Base-by-base conservation (phyloP, 2,888 invertebrate species). In the Pyrrhia umbra region DNA sequence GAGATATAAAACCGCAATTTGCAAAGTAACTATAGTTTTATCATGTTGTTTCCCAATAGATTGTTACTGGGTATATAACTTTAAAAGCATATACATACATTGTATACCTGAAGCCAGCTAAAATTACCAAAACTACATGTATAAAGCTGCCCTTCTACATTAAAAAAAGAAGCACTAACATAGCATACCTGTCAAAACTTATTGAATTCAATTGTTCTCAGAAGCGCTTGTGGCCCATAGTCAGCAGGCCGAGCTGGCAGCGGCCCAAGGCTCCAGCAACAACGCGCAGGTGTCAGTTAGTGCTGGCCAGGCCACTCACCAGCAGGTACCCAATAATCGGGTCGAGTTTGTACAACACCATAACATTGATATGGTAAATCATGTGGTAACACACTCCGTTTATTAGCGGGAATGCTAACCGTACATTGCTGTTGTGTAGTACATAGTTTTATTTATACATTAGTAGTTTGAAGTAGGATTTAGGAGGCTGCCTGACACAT, bases 291-390 rank as follows among this genome's bases (percentile, higher is more conserved):
- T 92, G 79, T 87, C 90, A 75, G 92, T 95, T 77, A 84, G 81
- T 80, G 67, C 87, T 54, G 83, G 86, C 75, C 90, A 89, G 69
- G 69, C 95, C 68, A 82, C 95, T 79, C 94, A 92, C 58, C 95
- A 95, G 87, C 95, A 95, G 92, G 95, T 95, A 93, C 92, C 95
- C 93, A 95, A 90, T 92, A 94, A 90, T 75, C 94, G 95, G 92
- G 93, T 95, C 89, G 95, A 94, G 85, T 94, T 95, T 94, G 91
- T 95, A 88, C 93, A 94, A 90, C 95, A 95, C 92, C 95, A 95
- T 94, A 94, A 91, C 92, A 92, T 94, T 90, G 94, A 95, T 92
- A 94, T 95, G 95, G 95, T 95, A 95, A 94, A 92, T 93, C 86
- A 90, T 60, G 88, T 90, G 91, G 89, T 92, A 91, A 93, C 88